Base-by-base conservation (phyloP, 2,888 invertebrate genomes). In the Temnothorax unifasciatus region DNA sequence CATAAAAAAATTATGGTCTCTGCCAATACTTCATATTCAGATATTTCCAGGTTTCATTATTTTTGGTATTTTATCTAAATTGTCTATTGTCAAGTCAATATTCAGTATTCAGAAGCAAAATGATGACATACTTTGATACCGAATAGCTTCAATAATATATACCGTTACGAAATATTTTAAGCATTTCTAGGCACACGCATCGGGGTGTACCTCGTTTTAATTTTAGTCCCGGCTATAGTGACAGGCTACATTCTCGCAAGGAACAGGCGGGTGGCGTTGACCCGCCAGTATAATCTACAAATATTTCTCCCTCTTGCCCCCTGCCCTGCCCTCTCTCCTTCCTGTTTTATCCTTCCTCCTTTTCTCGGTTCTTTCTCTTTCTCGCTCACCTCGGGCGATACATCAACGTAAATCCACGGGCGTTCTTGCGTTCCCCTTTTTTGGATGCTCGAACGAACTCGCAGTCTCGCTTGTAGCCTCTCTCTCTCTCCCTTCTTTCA, bases 161-260 rank as follows among this genome's bases (percentile, higher is more conserved):
- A n/a, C 15, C 34, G 57, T 59, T 21, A 38, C 18, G 18, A 47
- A 38, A 3, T 59, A 59, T 85, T 57, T 82, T 64, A 83, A 84
- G 84, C 66, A 74, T 86, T 85, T 64, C 76, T 83, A 57, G 75
- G 52, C 59, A 52, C 71, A 34, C 61, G 64, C 34, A 87, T 84
- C 88, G 88, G 90, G 91, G 92, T 92, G 90, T 91, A 92, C 90
- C 92, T 91, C 90, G 93, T 93, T 94, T 94, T 94, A 94, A 94
- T 94, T 94, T 94, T 94, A 94, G 93, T 92, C 87, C 85, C 87
- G 85, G 29, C 29, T 29, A 29, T 3, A 29, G 29, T 88, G 91
- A 89, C 91, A 89, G 84, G 86, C 89, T 88, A 86, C 59, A 57
- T 84, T 85, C 83, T 85, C 77, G 85, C 76, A 85, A 87, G 86